Conservation (phyloP, 2,113 vertebrate species). For the Thamnaconus septentrionalis region DNA sequence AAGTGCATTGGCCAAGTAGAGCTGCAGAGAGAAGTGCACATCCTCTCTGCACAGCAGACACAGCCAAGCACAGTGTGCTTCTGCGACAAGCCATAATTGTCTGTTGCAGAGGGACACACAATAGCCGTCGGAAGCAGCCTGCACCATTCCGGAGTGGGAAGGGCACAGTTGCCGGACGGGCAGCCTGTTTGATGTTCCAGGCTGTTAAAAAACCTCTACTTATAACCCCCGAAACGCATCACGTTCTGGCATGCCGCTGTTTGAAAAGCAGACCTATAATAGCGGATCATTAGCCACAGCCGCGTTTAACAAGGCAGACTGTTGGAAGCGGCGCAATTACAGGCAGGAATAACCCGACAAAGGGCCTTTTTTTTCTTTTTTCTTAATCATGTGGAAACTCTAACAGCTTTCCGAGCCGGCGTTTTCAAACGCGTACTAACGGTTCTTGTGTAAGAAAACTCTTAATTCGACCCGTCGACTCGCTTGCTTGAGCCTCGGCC, state of each 20-base stretch:
- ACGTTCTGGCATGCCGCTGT: neutral
- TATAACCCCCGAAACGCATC: neutral
- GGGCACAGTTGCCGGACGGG: neutral
- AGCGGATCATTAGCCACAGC: slow-evolving; percentile 9
- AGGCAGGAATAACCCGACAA: neutral
- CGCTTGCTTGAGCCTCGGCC: slow-evolving; percentile 8
- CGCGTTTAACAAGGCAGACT: too few relatives aligned
- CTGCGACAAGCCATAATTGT: neutral
- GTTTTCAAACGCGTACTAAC: too few relatives aligned
- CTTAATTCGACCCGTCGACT: slow-evolving; percentile 1
- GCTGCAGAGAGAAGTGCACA: neutral
- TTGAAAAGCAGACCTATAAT: slow-evolving; percentile 20
- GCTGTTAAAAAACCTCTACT: neutral
- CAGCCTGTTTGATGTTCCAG: slow-evolving; percentile 3
- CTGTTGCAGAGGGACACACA: neutral
- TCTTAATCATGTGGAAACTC: slow-evolving; percentile 8
- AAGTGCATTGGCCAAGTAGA: too few relatives aligned
- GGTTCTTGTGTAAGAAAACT: too few relatives aligned
- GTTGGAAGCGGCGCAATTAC: neutral
- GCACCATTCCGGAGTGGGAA: neutral
- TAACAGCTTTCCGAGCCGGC: neutral
- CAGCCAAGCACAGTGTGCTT: too few relatives aligned
- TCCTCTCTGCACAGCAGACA: neutral
- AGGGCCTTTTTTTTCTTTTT: too few relatives aligned
- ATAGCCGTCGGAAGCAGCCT: neutral